These are phyloP conservation scores for Etheostoma perlongum DNA, from an alignment of 2,797 vertebrate genomes.

Conservation along the genomic window DNA sequence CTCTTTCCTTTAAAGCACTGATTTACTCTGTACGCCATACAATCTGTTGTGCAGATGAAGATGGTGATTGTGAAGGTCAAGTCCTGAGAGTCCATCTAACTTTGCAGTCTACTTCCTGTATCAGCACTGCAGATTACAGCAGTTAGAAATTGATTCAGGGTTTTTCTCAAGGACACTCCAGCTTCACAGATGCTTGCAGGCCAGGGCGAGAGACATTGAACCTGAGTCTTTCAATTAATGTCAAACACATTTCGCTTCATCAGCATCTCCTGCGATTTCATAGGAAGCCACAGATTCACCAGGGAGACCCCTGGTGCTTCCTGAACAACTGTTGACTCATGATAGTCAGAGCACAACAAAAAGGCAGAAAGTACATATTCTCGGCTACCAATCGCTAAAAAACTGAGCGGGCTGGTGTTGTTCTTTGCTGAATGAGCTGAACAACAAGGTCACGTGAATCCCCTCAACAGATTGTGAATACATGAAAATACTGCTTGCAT, in stretches of 20 bases:
- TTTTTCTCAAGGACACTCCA: slow-evolving; percentile 5
- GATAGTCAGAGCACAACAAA: slow-evolving; percentile 33
- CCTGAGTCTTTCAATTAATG: neutral
- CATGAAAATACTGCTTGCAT: neutral
- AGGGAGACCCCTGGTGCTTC: slow-evolving; percentile 22
- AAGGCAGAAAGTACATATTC: slow-evolving; percentile 40
- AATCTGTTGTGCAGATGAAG: neutral
- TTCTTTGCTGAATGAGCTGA: slow-evolving; percentile 24
- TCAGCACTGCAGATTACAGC: neutral
- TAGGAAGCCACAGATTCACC: slow-evolving; percentile 26
- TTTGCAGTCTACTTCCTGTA: neutral
- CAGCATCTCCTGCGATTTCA: neutral
- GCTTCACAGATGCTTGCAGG: neutral
- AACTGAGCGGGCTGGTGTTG: neutral
- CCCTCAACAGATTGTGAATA: neutral
- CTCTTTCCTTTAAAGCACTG: no score
- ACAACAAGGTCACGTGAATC: slow-evolving; percentile 39
- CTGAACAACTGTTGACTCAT: slow-evolving; percentile 43
- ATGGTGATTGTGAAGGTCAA: neutral
- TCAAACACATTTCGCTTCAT: slow-evolving; percentile 1
- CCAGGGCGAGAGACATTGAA: neutral
- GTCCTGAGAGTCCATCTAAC: neutral
- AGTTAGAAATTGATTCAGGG: neutral
- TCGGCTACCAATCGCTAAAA: slow-evolving; percentile 19
- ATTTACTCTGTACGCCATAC: no score